A percentile compares a stretch with the other conserved stretches of the same genome.
phyloP scores from a whole-genome alignment of 2,888 invertebrate species.

The Agonopterix heracliana region DNA sequence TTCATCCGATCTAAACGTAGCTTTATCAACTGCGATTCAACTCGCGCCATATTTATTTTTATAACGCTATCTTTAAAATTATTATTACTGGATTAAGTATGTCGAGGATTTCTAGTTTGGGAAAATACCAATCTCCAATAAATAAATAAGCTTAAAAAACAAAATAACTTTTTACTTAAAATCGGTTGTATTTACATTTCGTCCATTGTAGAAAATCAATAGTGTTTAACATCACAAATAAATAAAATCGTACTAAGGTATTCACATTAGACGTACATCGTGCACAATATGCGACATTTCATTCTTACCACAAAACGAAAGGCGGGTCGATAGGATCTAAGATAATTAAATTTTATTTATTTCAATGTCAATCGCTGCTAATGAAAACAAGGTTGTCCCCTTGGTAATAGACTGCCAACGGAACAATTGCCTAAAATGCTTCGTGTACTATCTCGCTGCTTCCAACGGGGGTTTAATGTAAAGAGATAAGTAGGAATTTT shows the following conservation, averaged over 20 bases:
- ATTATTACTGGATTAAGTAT: conserved; percentile 13
- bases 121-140: conserved; percentile 27
- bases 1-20: conserved; percentile 24
- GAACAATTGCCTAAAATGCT: conserved; percentile 52
- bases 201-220: conserved; percentile 75
- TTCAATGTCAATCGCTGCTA: conserved; percentile 53
- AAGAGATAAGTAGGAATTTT: not conserved
- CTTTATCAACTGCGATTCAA: conserved; percentile 26
- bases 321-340: conserved; percentile 60
- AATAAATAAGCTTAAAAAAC: conserved; percentile 70
- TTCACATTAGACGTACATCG: conserved; percentile 67
- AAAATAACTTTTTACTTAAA: conserved; percentile 75
- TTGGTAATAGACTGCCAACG: conserved; percentile 53
- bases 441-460: conserved; percentile 31
- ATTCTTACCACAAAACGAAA: conserved; percentile 68
- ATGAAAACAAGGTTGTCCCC: conserved; percentile 47
- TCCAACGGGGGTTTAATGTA: conserved; percentile 19
- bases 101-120: conserved; percentile 13
- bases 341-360: conserved; percentile 51
- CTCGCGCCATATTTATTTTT: conserved; percentile 41
- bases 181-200: conserved; percentile 77
- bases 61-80: conserved; percentile 32
- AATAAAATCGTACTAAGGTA: conserved; percentile 75
- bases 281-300: conserved; percentile 66
- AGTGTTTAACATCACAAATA: conserved; percentile 76